Conservation (phyloP, 1,140 invertebrate species). For the Drosophila pseudoananassae region DNA sequence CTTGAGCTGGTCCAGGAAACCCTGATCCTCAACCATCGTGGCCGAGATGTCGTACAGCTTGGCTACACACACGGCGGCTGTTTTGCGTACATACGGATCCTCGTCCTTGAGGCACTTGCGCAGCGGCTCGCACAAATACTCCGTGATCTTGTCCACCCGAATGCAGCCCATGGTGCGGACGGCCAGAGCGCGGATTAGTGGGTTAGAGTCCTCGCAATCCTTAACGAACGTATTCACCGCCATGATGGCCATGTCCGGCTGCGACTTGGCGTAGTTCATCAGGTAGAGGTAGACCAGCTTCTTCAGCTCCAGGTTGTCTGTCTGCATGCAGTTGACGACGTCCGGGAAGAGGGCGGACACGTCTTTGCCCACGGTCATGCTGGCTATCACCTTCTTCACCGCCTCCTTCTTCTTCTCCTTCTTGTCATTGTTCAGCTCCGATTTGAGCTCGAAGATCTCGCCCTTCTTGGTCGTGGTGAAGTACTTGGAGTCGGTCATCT, state of each 20-base stretch:
- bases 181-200: conserved; percentile 98
- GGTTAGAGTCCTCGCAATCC: conserved; percentile 99
- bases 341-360: conserved; percentile 98
- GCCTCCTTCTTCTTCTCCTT: conserved; percentile 99
- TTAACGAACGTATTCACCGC: conserved; percentile 99
- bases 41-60: conserved; percentile 99
- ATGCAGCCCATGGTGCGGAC: conserved; percentile 99
- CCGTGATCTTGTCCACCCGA: conserved; percentile 99
- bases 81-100: conserved; percentile 99
- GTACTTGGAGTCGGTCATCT: conserved; percentile 99
- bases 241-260: conserved; percentile 99
- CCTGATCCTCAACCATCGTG: conserved; percentile 93
- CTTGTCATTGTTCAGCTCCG: conserved; percentile 99
- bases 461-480: conserved; percentile 99
- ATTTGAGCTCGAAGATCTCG: conserved; percentile 99
- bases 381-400: conserved; percentile 99
- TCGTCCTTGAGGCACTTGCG: conserved; percentile 99
- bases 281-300: conserved; percentile 99
- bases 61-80: conserved; percentile 99
- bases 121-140: conserved; percentile 99
- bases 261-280: conserved; percentile 99
- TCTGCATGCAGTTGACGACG: conserved; percentile 99
- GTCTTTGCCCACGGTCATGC: conserved; percentile 99
- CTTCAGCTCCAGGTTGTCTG: conserved; percentile 99
- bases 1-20: conserved; percentile 98